phyloP scores from a whole-genome alignment of 2,113 vertebrate genomes.

The Bubo bubo region DNA sequence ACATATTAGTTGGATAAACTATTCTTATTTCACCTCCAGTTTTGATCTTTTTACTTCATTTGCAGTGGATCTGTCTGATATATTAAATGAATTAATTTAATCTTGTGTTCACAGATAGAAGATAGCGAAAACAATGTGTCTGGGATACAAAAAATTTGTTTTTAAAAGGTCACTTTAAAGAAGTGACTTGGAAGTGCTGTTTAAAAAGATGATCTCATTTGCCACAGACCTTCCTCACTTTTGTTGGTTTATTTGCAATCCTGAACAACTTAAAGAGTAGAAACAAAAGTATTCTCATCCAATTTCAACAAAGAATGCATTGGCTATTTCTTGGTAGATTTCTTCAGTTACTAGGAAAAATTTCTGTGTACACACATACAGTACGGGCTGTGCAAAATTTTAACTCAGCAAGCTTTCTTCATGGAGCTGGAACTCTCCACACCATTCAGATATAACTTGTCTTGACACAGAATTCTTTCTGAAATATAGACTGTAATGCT shows the following conservation, averaged over 20 bases:
- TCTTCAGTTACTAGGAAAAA: not conserved
- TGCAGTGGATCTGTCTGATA: not conserved
- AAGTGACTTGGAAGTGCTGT: not conserved
- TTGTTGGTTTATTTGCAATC: not conserved
- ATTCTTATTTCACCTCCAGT: constrained; percentile 14
- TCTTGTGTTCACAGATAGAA: not conserved
- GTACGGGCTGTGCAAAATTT: not conserved
- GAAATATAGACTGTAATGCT: not conserved
- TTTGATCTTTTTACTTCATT: constrained; percentile 27
- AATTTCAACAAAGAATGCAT: not conserved
- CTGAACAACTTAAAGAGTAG: not conserved
- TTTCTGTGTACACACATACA: not conserved
- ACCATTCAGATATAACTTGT: not conserved
- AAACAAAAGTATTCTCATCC: not conserved
- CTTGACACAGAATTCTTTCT: not conserved
- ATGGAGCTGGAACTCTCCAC: not conserved
- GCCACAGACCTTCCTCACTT: not conserved
- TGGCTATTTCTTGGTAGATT: not conserved
- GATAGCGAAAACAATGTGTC: not conserved
- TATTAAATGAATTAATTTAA: not conserved
- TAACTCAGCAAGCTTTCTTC: not conserved
- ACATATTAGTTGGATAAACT: constrained; percentile 5
- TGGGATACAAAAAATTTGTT: not conserved
- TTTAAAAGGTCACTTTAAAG: not conserved
- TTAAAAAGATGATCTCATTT: not conserved